phyloP scores from a whole-genome alignment of 1,140 invertebrate genomes.

The Drosophila grimshawi region DNA sequence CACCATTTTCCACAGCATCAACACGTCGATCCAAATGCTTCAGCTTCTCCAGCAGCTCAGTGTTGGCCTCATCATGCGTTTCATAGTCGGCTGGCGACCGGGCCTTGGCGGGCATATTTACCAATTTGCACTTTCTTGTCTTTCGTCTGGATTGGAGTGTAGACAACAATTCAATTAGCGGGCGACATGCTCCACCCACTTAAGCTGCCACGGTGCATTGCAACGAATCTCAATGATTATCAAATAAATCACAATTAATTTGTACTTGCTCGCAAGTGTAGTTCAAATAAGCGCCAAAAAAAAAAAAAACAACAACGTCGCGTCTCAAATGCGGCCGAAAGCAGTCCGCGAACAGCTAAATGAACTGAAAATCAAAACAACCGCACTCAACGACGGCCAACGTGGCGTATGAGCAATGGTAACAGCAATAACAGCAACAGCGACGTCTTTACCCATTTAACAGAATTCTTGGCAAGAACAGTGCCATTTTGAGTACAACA shows the following conservation, averaged over 20 bases:
- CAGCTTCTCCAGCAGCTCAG: slow-evolving; percentile 79
- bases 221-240: slow-evolving; percentile 1
- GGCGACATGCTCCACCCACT: slow-evolving; percentile 26
- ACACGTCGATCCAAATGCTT: slow-evolving; percentile 79
- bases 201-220: slow-evolving; percentile 26
- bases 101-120: slow-evolving; percentile 44
- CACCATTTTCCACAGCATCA: slow-evolving; percentile 53
- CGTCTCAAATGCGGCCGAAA: slow-evolving; percentile 19
- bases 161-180: slow-evolving; percentile 24
- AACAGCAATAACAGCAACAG: background rate
- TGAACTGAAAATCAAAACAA: slow-evolving; percentile 25
- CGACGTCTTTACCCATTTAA: slow-evolving; percentile 4
- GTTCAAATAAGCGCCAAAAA: slow-evolving; percentile 42
- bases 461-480: slow-evolving; percentile 12
- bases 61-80: slow-evolving; percentile 76
- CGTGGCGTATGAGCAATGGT: slow-evolving; percentile 44
- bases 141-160: background rate
- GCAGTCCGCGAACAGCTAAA: slow-evolving; percentile 15
- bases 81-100: slow-evolving; percentile 67
- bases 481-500: slow-evolving; percentile 27
- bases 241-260: slow-evolving; percentile 12
- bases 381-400: slow-evolving; percentile 47
- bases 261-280: background rate
- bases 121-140: slow-evolving; percentile 21
- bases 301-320: background rate